Evolutionary conservation across 2,888 invertebrate genomes (phyloP).

Genomic region (Clepsis dumicolana): DNA sequence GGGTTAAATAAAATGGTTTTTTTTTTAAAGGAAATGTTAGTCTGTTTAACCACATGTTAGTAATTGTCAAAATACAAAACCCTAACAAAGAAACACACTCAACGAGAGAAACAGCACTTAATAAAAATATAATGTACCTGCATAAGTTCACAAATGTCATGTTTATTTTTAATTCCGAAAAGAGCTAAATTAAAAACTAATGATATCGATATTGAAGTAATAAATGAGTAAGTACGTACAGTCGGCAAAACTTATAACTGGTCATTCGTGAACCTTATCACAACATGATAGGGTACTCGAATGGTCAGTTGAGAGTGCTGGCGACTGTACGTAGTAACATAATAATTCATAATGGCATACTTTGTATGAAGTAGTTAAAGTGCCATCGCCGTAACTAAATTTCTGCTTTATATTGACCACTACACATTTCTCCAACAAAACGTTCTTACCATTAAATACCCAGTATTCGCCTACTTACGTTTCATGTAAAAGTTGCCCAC

Average conservation of each 20-base stretch:
- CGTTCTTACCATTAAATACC: too few relatives aligned
- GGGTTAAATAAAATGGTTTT: too few relatives aligned
- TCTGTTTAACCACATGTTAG: too few relatives aligned
- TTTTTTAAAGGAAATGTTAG: too few relatives aligned
- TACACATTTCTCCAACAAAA: too few relatives aligned
- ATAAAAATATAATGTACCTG: background rate
- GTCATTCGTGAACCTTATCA: background rate
- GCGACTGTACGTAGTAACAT: background rate
- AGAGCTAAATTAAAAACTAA: background rate
- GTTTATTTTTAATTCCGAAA: constrained; percentile 9
- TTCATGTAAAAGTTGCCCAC: too few relatives aligned
- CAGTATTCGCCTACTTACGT: too few relatives aligned
- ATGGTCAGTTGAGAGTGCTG: background rate
- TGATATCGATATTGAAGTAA: background rate
- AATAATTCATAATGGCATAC: background rate
- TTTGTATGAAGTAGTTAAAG: background rate
- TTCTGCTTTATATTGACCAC: too few relatives aligned
- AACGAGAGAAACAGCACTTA: constrained; percentile 2
- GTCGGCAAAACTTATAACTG: background rate
- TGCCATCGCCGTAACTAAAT: too few relatives aligned
- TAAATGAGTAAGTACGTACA: background rate
- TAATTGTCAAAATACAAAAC: too few relatives aligned
- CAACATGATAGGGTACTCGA: background rate
- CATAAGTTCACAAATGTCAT: background rate
- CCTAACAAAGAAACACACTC: too few relatives aligned